phyloP scores from a whole-genome alignment of 2,113 vertebrate genomes.

The Rhodinocichla rosea region DNA sequence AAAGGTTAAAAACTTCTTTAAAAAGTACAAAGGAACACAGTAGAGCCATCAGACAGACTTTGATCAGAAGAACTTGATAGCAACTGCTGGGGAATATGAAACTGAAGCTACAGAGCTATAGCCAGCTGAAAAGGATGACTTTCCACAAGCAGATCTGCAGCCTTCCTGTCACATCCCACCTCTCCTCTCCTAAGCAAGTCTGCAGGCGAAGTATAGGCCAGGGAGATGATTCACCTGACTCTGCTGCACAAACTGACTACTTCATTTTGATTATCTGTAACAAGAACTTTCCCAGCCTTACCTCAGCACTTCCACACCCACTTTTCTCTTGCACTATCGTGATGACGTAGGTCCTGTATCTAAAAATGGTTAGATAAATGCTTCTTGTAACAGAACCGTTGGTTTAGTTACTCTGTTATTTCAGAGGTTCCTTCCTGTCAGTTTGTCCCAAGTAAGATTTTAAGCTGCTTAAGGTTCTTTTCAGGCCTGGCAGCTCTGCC shows the following conservation, averaged over 20 bases:
- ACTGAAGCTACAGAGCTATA: neutral
- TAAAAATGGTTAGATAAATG: neutral
- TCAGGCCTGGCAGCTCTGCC: neutral
- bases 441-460: neutral
- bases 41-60: neutral
- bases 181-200: neutral
- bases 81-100: neutral
- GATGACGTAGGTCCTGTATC: neutral
- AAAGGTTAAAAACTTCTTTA: neutral
- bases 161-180: neutral
- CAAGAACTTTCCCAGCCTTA: neutral
- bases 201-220: rapidly evolving
- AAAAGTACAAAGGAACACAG: neutral
- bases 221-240: neutral
- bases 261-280: neutral
- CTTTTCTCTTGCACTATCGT: neutral
- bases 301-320: neutral
- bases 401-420: neutral
- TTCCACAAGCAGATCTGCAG: neutral
- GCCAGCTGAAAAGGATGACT: neutral
- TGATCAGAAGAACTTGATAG: neutral
- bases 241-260: neutral
- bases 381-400: neutral
- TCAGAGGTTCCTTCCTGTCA: neutral
- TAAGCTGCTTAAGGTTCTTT: neutral